Evolutionary conservation across 2,888 invertebrate genomes (phyloP), one percentile per base, ranked within the genome.

Genomic region (Scrobipalpa costella): DNA sequence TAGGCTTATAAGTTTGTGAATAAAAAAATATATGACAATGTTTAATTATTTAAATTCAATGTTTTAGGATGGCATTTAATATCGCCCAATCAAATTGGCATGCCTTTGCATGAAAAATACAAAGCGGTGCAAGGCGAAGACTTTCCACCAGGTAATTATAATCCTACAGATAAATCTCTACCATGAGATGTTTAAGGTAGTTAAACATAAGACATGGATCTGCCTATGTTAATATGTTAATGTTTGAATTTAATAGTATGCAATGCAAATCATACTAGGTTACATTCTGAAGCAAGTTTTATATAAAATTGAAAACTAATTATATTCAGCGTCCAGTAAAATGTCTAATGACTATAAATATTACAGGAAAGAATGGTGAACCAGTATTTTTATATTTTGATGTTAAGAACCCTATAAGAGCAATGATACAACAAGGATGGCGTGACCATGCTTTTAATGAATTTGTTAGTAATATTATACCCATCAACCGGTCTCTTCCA

Each of bases 381-480:
- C 94, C 97, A 0, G 97, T 98, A 0, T 85, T 93, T 17, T 90
- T 98, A 65, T 95, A 96, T 63, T 90, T 95, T 67, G 6, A 96
- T 94, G 66, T 95, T 94, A 78, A 95, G 95, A 86, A 95, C 94
- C 27, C 96, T 94, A 67, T 95, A 94, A 78, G 94, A 95, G 81
- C 95, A 94, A 92, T 96, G 70, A 95, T 97, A 62, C 96, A 96
- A 73, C 95, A 95, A 72, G 99, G 99, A n/a, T 99, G 98, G 98
- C 90, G 94, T 79, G 95, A 97, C 71, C 98, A 99, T 81, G 98
- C 98, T 17, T 99, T 99, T 90, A 99, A 99, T 92, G 97, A 98
- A 86, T 99, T 98, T 83, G 97, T 95, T 69, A 98, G 98, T 79
- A 98, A 99, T 89, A 93, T 98, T 88, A 98, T 99, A 77, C 98